A percentile compares a stretch with the other conserved stretches of the same genome.
Evolutionary conservation across 2,113 vertebrate genomes (phyloP).

Genomic region (Psettodes erumei): DNA sequence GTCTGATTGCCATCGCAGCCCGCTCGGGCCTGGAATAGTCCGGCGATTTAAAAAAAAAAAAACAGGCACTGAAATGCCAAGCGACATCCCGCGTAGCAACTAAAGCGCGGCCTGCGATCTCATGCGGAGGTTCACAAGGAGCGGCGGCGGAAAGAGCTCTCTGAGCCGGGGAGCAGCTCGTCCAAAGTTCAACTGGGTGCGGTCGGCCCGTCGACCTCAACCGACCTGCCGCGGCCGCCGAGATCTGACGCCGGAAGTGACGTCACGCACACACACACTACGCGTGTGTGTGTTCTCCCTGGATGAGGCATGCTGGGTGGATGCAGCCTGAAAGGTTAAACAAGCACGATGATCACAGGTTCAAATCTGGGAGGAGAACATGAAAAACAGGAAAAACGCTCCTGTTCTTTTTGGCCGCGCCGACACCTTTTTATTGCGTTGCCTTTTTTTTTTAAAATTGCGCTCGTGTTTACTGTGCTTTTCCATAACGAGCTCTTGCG

Average conservation of each 20-base stretch:
- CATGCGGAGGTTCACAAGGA: no score
- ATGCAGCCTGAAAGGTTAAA: constrained; percentile 5
- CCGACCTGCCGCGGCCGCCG: constrained; percentile 21
- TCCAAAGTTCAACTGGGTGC: constrained; percentile 39
- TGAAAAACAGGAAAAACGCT: background rate
- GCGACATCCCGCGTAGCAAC: constrained; percentile 29
- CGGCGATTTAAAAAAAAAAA: no score
- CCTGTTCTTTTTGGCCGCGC: background rate
- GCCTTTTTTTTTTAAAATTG: no score
- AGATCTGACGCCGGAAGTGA: no score
- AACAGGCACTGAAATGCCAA: constrained; percentile 12
- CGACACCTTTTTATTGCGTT: background rate
- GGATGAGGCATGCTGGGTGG: background rate
- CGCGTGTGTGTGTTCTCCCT: background rate
- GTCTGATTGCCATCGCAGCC: constrained; percentile 25
- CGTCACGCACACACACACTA: no score
- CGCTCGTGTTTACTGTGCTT: background rate
- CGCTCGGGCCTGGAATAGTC: background rate
- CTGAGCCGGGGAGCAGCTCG: constrained; percentile 21
- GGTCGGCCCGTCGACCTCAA: constrained; percentile 19
- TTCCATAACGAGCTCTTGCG: background rate
- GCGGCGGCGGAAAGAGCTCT: constrained; percentile 15
- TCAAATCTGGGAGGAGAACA: background rate
- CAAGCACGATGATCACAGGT: background rate
- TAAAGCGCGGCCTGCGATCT: background rate